A percentile compares a stretch with the other conserved stretches of the same genome.
Conservation (phyloP, 2,888 invertebrate genomes). For the Spodoptera picta region DNA sequence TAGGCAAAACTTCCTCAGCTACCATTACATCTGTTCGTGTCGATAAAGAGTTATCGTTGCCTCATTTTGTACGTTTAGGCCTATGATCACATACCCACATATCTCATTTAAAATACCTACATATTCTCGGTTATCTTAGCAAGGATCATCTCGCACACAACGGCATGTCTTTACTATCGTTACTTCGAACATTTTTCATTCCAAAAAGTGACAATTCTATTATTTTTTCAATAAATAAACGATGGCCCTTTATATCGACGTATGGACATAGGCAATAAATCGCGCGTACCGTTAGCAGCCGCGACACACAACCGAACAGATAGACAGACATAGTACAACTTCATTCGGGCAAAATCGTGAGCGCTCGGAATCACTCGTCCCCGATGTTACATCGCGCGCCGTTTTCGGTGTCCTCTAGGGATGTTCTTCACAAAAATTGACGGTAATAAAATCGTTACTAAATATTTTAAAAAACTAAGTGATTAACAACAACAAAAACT, state of each 20-base stretch:
- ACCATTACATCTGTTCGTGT: background rate
- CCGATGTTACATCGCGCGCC: constrained; percentile 57
- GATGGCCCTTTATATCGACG: constrained; percentile 43
- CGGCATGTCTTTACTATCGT: no score
- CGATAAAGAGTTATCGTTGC: background rate
- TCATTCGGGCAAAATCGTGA: constrained; percentile 74
- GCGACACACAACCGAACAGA: constrained; percentile 59
- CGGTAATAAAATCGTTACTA: no score
- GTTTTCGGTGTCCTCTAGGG: constrained; percentile 56
- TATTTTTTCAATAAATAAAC: constrained; percentile 24
- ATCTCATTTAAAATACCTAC: no score
- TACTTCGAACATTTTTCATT: no score
- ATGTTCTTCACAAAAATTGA: constrained; percentile 24
- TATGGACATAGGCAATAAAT: constrained; percentile 55
- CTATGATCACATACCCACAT: no score
- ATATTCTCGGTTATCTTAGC: no score
- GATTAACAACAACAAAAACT: no score
- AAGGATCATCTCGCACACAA: no score
- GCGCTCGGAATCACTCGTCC: constrained; percentile 68
- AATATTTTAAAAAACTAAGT: no score
- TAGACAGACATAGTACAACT: constrained; percentile 70
- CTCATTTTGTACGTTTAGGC: background rate
- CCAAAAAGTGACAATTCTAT: background rate
- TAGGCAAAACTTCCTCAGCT: no score
- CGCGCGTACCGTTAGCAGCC: constrained; percentile 50